Evolutionary conservation across 1,140 invertebrate genomes (phyloP), one percentile per base, ranked within the genome.

Genomic region (Temnothorax longispinosus): DNA sequence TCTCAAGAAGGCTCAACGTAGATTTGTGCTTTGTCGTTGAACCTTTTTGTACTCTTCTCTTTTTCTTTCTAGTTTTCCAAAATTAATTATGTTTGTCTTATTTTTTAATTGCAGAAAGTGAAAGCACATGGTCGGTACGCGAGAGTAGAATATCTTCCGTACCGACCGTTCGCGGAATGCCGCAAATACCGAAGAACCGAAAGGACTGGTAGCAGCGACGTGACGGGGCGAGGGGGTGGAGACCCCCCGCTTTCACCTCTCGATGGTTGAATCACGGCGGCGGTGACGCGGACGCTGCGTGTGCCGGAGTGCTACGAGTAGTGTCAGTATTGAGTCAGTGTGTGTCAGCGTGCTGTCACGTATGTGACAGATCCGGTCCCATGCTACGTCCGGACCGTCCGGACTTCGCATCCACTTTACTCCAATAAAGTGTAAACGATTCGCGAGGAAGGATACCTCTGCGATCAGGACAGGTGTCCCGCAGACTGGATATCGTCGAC

Each of bases 231-330:
- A 6, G 15, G 62, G 18, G 62, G 15, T 5, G 18, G 38, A 0
- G n/a, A 5, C 3, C 32, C n/a, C 38, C 41, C 38, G 35, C 76
- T 80, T 54, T 69, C 47, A 56, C 50, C 2, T 38, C n/a, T 21
- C 50, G 15, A 52, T 21, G 21, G 64, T 69, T 81, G 77, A 81
- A 81, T 81, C 77, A 80, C 62, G 3, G 32, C 74, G 56, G 7
- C 15, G 38, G 35, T 11, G 62, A 54, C n/a, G 62, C 47, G 47
- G 50, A 50, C n/a, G n/a, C 41, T 32, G 41, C 18, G 56, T 10
- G 21, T 27, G 27, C 21, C 21, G 21, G 21, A 21, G 21, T 47
- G 18, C 32, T 27, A 27, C 27, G 27, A 27, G 27, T 27, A 27
- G 62, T 64, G 38, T 38, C 32, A 15, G 32, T 64, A 13, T 6